Conservation (phyloP, 2,888 invertebrate genomes). For the Penaeus monodon region DNA sequence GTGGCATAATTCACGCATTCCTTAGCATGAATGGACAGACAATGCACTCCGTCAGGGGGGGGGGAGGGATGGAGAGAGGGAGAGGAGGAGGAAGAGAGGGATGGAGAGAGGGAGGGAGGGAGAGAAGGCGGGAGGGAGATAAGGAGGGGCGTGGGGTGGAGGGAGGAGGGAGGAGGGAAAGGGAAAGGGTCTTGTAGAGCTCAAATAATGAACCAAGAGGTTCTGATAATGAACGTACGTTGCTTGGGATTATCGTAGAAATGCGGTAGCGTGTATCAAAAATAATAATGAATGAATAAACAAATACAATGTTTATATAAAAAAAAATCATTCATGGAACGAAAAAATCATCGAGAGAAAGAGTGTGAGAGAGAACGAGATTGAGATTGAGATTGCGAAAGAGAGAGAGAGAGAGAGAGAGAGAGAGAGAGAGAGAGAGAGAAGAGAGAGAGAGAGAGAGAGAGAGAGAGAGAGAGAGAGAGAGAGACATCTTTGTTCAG, state of each 20-base stretch:
- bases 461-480: constrained; percentile 11
- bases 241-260: too few species aligned
- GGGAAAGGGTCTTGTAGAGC: too few species aligned
- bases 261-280: too few species aligned
- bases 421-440: constrained; percentile 16
- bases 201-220: too few species aligned
- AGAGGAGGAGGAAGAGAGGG: neutral
- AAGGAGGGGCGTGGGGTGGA: neutral
- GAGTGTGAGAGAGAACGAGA: neutral
- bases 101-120: constrained; percentile 1
- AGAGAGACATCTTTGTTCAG: neutral
- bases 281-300: neutral
- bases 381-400: neutral
- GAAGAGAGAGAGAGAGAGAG: neutral
- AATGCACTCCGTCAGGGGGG: neutral
- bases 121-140: neutral
- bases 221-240: too few species aligned
- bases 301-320: neutral
- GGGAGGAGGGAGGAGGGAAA: neutral
- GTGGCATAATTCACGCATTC: neutral
- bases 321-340: neutral
- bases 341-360: neutral
- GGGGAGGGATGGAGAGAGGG: neutral
- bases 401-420: neutral
- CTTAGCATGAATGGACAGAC: constrained; percentile 7